A percentile compares a stretch with the other conserved stretches of the same genome.
Evolutionary conservation across 2,888 invertebrate genomes (phyloP).

Genomic region (Platypus cylindrus): DNA sequence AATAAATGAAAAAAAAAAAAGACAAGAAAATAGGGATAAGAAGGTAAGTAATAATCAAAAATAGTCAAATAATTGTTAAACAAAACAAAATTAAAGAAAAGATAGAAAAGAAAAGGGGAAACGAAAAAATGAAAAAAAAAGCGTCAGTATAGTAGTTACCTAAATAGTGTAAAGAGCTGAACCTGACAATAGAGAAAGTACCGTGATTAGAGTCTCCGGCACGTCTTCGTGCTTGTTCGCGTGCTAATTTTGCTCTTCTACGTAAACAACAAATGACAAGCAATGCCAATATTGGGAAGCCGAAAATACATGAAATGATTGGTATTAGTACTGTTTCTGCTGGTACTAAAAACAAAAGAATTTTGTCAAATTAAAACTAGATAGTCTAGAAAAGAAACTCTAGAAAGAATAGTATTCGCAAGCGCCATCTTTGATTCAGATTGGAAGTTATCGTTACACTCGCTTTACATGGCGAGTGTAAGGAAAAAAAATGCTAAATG

Average conservation of each 20-base stretch:
- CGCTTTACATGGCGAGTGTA: too few species aligned
- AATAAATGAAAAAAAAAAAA: not conserved
- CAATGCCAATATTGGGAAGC: slow-evolving; percentile 74
- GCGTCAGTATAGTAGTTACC: slow-evolving; percentile 39
- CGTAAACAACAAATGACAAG: slow-evolving; percentile 78
- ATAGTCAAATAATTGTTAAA: not conserved
- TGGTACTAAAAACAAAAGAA: slow-evolving; percentile 50
- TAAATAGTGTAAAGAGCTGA: slow-evolving; percentile 58
- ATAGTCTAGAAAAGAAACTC: too few species aligned
- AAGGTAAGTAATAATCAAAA: not conserved
- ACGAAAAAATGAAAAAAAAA: slow-evolving; percentile 10
- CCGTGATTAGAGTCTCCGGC: slow-evolving; percentile 75
- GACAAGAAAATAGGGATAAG: not conserved
- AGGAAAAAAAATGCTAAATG: too few species aligned
- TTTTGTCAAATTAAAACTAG: not conserved
- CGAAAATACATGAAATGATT: slow-evolving; percentile 80
- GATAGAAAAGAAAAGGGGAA: slow-evolving; percentile 11
- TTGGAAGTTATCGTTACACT: too few species aligned
- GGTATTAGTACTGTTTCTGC: slow-evolving; percentile 81
- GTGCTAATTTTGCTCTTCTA: slow-evolving; percentile 68
- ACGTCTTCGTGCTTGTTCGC: slow-evolving; percentile 68
- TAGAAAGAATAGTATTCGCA: too few species aligned
- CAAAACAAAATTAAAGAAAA: slow-evolving; percentile 4
- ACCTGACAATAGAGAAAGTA: slow-evolving; percentile 68
- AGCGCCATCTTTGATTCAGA: too few species aligned